phyloP scores from a whole-genome alignment of 2,888 invertebrate genomes.

The Ophioninae sp. region DNA sequence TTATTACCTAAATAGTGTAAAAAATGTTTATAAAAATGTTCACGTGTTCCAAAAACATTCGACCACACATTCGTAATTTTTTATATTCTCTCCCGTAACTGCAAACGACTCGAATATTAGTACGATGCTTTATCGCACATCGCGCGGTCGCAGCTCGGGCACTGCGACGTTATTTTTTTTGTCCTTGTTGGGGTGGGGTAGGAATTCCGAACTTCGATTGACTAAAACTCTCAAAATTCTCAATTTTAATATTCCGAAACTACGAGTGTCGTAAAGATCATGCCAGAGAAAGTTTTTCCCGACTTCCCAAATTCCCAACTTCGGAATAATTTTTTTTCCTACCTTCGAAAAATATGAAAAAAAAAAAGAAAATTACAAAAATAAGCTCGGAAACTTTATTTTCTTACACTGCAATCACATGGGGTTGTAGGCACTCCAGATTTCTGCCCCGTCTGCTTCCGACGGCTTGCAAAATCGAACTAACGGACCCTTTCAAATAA shows the following conservation, averaged over 20 bases:
- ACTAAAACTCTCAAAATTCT: too few species aligned
- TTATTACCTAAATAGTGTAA: too few species aligned
- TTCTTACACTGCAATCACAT: conserved; percentile 16
- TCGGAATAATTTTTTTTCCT: conserved; percentile 10
- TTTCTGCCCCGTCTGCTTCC: conserved; percentile 11
- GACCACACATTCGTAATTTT: background rate
- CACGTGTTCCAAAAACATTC: background rate
- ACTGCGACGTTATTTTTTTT: background rate
- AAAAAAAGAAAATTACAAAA: background rate
- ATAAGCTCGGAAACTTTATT: background rate
- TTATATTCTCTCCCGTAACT: background rate
- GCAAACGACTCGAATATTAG: background rate
- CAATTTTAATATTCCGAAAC: too few species aligned
- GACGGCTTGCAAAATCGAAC: conserved; percentile 6
- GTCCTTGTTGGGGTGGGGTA: too few species aligned
- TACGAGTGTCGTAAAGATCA: too few species aligned
- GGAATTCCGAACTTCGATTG: too few species aligned
- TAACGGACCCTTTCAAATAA: conserved; percentile 21
- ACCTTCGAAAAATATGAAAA: conserved; percentile 2
- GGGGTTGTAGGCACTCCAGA: background rate
- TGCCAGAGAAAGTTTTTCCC: too few species aligned
- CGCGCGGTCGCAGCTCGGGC: conserved; percentile 11
- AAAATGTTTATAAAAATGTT: conserved; percentile 2
- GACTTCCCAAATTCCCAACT: conserved; percentile 25
- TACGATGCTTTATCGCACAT: conserved; percentile 1